Conservation (phyloP, 2,888 invertebrate genomes). For the Aporophyla nigra region DNA sequence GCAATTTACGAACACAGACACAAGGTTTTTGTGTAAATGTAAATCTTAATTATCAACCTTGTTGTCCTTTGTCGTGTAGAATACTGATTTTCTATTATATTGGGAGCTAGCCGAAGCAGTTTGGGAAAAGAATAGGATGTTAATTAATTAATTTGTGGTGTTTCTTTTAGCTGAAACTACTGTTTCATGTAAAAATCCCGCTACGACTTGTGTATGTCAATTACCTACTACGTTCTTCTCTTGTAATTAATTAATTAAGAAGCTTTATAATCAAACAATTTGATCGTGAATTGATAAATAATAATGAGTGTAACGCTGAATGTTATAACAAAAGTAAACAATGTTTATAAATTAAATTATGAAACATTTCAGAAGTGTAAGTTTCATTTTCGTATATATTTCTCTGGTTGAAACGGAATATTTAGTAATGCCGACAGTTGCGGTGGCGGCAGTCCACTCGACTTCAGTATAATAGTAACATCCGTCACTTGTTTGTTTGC, state of each 20-base stretch:
- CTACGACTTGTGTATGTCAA: neutral
- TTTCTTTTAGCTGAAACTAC: slow-evolving; percentile 30
- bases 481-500: slow-evolving; percentile 53
- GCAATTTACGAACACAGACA: slow-evolving; percentile 59
- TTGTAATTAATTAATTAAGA: neutral
- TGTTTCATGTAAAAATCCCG: slow-evolving; percentile 34
- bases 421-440: slow-evolving; percentile 45
- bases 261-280: neutral
- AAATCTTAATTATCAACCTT: slow-evolving; percentile 53
- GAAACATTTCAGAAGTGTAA: slow-evolving; percentile 6
- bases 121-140: slow-evolving; percentile 31
- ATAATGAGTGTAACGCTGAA: neutral
- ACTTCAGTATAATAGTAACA: slow-evolving; percentile 38
- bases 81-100: slow-evolving; percentile 54
- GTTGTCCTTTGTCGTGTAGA: slow-evolving; percentile 49
- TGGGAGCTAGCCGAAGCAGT: slow-evolving; percentile 32
- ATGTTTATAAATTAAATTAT: neutral
- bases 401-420: slow-evolving; percentile 45
- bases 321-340: neutral
- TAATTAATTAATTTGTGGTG: slow-evolving; percentile 49
- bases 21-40: slow-evolving; percentile 48
- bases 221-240: neutral
- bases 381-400: slow-evolving; percentile 37
- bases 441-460: slow-evolving; percentile 35
- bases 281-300: neutral